These are phyloP conservation scores for Palythoa grandiflora DNA, from an alignment of 92 coral and sea anemone genomes.

Conservation along the genomic window DNA sequence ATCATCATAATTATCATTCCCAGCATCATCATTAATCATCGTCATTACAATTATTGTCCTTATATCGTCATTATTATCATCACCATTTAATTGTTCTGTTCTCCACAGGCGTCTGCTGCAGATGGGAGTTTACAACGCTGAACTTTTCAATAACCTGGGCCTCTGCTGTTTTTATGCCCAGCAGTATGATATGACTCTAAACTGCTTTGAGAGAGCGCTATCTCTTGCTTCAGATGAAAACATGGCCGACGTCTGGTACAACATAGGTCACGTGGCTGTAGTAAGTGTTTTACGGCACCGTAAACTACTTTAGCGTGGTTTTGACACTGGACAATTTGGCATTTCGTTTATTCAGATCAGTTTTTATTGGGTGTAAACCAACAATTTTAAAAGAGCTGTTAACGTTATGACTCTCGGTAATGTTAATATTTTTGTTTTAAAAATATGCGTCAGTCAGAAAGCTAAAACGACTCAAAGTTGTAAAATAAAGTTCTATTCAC, in stretches of 20 bases:
- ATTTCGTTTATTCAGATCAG: too few relatives aligned
- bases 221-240: conserved; percentile 94
- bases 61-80: neutral
- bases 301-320: too few relatives aligned
- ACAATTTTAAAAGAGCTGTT: too few relatives aligned
- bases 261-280: conserved; percentile 98
- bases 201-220: conserved; percentile 95
- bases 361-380: too few relatives aligned
- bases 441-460: too few relatives aligned
- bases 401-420: too few relatives aligned
- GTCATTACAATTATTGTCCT: too few relatives aligned
- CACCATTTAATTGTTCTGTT: neutral
- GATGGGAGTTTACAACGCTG: conserved; percentile 99
- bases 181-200: conserved; percentile 97
- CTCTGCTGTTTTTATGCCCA: conserved; percentile 98
- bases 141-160: conserved; percentile 95
- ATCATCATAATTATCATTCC: neutral
- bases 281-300: conserved; percentile 48
- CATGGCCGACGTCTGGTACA: conserved; percentile 99
- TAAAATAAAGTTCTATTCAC: too few relatives aligned
- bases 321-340: too few relatives aligned
- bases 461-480: too few relatives aligned
- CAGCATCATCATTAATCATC: too few relatives aligned
- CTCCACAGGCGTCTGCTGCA: conserved; percentile 87
- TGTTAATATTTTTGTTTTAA: too few relatives aligned